Percentiles rank a stretch among this genome's conserved stretches.
Evolutionary conservation across 2,888 invertebrate species (phyloP).

Genomic region (Drosophila stalkeri): DNA sequence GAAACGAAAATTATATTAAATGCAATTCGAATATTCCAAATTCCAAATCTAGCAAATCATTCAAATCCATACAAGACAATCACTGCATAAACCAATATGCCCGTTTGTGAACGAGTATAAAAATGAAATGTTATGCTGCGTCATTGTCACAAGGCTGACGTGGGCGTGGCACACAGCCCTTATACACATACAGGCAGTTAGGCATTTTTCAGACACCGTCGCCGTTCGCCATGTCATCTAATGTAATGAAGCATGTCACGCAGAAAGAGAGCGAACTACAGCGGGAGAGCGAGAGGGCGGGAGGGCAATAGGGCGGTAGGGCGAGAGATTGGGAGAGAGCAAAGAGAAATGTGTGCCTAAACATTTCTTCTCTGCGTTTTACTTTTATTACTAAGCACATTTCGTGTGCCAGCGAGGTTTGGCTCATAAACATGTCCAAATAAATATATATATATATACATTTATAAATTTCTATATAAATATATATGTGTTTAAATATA

Average conservation of each 20-base stretch:
- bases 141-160: constrained; percentile 70
- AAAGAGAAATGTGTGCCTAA: constrained; percentile 19
- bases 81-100: neutral
- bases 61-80: too few relatives aligned
- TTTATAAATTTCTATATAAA: constrained; percentile 9
- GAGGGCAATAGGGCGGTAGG: constrained; percentile 3
- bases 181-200: constrained; percentile 23
- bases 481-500: constrained; percentile 1
- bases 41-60: too few relatives aligned
- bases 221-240: constrained; percentile 73
- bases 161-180: constrained; percentile 40
- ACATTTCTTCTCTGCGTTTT: constrained; percentile 52
- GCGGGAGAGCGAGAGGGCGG: constrained; percentile 1
- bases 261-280: constrained; percentile 5
- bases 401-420: constrained; percentile 53
- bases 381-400: constrained; percentile 58
- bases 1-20: too few relatives aligned
- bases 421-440: neutral
- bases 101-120: constrained; percentile 2
- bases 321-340: constrained; percentile 4
- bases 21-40: too few relatives aligned
- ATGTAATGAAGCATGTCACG: constrained; percentile 70
- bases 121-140: constrained; percentile 72
- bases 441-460: constrained; percentile 1
- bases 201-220: constrained; percentile 33